These are phyloP conservation scores for Drosophila pachea DNA, from an alignment of 1,140 invertebrate species.

Conservation along the genomic window DNA sequence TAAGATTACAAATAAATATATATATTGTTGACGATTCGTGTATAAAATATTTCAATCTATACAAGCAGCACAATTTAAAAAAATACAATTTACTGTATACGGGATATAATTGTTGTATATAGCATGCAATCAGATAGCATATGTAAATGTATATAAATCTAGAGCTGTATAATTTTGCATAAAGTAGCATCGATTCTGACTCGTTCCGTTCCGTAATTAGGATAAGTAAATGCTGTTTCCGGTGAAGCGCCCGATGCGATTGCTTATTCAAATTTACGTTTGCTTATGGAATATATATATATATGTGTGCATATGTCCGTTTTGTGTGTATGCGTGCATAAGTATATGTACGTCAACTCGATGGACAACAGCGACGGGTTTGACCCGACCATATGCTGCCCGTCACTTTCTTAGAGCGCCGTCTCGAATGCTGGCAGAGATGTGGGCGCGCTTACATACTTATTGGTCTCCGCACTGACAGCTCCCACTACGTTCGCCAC, in stretches of 20 bases:
- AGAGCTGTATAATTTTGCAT: conserved; percentile 48
- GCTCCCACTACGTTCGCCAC: background rate
- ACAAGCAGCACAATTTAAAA: conserved; percentile 74
- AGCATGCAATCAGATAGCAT: conserved; percentile 16
- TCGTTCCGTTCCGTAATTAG: conserved; percentile 46
- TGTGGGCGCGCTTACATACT: conserved; percentile 44
- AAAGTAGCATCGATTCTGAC: conserved; percentile 72
- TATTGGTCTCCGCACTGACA: conserved; percentile 43
- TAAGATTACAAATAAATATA: conserved; percentile 76
- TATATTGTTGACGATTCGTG: conserved; percentile 55
- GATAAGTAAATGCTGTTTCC: conserved; percentile 45
- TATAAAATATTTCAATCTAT: conserved; percentile 68
- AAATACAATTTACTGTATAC: conserved; percentile 64
- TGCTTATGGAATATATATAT: conserved; percentile 66
- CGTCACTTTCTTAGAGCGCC: conserved; percentile 51
- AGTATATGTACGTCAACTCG: conserved; percentile 4
- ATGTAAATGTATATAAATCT: conserved; percentile 35
- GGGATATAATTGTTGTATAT: conserved; percentile 47
- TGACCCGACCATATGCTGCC: conserved; percentile 46
- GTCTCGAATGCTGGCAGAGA: conserved; percentile 72
- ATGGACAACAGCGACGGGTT: conserved; percentile 43
- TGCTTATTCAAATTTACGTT: conserved; percentile 57
- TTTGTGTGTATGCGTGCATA: conserved; percentile 47
- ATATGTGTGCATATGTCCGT: conserved; percentile 17
- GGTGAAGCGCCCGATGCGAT: conserved; percentile 42